These are phyloP conservation scores for Oppia nitens DNA, from an alignment of 1,140 invertebrate species.

Conservation along the genomic window DNA sequence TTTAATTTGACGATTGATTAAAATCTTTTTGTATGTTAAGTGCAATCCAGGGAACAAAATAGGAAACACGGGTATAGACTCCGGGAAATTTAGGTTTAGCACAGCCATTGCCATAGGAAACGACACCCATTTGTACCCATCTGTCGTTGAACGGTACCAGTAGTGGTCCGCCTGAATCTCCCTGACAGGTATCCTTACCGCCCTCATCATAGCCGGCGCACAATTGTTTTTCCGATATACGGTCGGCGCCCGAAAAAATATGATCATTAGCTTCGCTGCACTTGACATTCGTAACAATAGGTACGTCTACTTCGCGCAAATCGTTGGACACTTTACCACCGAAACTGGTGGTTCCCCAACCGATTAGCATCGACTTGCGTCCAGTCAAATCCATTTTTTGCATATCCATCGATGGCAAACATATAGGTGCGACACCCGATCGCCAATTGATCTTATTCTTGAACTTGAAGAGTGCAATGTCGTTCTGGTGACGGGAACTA, in stretches of 20 bases:
- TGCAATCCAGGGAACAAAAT: conserved; percentile 23
- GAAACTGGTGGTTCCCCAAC: conserved; percentile 22
- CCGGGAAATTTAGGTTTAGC: conserved; percentile 36
- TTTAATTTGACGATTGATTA: too few species aligned
- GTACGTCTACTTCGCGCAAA: conserved; percentile 71
- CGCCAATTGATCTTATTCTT: not conserved
- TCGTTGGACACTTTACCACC: conserved; percentile 19
- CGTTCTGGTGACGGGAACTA: conserved; percentile 15
- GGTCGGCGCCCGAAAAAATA: conserved; percentile 12
- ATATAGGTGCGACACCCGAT: conserved; percentile 3
- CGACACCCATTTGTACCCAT: conserved; percentile 1
- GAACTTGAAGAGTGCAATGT: conserved; percentile 20
- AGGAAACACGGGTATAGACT: conserved; percentile 22
- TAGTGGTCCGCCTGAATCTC: not conserved
- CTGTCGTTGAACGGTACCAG: not conserved
- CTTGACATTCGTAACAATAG: conserved; percentile 60
- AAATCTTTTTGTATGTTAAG: not conserved
- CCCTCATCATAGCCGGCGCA: conserved; percentile 54
- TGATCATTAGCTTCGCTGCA: conserved; percentile 15
- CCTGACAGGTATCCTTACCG: conserved; percentile 57
- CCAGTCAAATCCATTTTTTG: conserved; percentile 35
- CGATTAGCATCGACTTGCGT: conserved; percentile 37
- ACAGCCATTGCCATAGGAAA: conserved; percentile 2
- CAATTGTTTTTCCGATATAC: conserved; percentile 42
- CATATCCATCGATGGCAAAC: conserved; percentile 6